Conservation (phyloP, 30 jellyfish, hydroid and myxozoan species). For the Chironex yamaguchii region DNA sequence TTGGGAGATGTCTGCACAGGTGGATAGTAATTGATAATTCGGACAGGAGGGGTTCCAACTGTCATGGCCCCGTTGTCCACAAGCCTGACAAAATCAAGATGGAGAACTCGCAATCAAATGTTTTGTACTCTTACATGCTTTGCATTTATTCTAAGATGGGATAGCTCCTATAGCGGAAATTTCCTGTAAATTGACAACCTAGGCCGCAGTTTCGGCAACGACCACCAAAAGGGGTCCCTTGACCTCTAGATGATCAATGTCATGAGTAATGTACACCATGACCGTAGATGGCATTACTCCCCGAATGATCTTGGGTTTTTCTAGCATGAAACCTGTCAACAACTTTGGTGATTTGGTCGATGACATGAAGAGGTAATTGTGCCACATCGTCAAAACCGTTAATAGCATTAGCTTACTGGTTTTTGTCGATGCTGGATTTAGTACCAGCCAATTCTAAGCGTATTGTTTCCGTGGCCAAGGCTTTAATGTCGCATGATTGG, state of each 20-base stretch:
- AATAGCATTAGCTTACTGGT: neutral
- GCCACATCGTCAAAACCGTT: no score
- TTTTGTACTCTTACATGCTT: constrained; percentile 48
- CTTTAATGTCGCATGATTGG: neutral
- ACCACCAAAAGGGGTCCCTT: no score
- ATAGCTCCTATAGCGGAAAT: no score
- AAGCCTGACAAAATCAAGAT: constrained; percentile 76
- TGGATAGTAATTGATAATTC: constrained; percentile 55
- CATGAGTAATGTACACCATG: no score
- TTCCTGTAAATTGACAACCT: no score
- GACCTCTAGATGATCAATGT: no score
- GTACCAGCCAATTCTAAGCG: constrained; percentile 22
- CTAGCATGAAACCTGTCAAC: neutral
- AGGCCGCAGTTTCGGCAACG: no score
- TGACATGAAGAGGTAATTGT: no score
- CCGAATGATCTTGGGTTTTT: no score
- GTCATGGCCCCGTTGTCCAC: constrained; percentile 71
- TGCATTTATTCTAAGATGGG: no score
- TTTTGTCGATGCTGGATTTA: neutral
- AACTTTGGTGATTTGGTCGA: no score
- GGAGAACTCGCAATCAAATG: constrained; percentile 51
- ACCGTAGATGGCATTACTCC: neutral
- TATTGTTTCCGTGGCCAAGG: constrained; percentile 34
- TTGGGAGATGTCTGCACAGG: constrained; percentile 13
- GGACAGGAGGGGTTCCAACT: constrained; percentile 44